Conservation (phyloP, 2,888 invertebrate genomes). For the Acrocera orbiculus region DNA sequence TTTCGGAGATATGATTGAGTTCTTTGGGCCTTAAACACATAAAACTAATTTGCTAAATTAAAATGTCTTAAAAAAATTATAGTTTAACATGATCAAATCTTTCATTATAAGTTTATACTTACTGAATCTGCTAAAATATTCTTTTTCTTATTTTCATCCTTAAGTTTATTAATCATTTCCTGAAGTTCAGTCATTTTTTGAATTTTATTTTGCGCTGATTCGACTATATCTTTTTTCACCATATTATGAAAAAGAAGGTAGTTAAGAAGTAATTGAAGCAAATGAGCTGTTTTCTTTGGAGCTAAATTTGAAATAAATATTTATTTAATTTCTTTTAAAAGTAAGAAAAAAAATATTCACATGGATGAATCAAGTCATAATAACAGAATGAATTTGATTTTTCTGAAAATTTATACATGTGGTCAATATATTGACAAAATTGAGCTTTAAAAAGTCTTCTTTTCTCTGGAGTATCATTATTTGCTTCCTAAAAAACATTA, state of each 20-base stretch:
- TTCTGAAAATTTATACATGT: constrained; percentile 9
- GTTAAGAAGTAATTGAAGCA: constrained; percentile 9
- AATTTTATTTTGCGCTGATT: not conserved
- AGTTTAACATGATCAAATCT: not conserved
- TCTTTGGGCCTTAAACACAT: too few species aligned
- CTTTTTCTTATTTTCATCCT: constrained; percentile 1
- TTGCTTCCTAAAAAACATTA: not conserved
- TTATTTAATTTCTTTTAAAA: not conserved
- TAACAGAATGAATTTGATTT: constrained; percentile 5
- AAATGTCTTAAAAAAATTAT: too few species aligned
- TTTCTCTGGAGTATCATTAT: not conserved
- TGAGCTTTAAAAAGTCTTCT: constrained; percentile 4
- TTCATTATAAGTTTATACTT: not conserved
- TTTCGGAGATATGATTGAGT: too few species aligned
- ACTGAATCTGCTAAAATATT: constrained; percentile 2
- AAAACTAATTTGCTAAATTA: too few species aligned
- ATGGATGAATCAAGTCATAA: constrained; percentile 6
- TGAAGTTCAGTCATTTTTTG: not conserved
- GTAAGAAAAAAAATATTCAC: constrained; percentile 2
- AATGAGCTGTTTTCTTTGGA: constrained; percentile 9
- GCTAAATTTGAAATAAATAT: constrained; percentile 4
- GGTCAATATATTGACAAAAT: constrained; percentile 8
- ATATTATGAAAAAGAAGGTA: constrained; percentile 8
- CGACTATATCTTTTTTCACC: constrained; percentile 7
- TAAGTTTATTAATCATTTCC: constrained; percentile 2